Conservation (phyloP, 2,797 vertebrate species). For the Cheirogaleus major region DNA sequence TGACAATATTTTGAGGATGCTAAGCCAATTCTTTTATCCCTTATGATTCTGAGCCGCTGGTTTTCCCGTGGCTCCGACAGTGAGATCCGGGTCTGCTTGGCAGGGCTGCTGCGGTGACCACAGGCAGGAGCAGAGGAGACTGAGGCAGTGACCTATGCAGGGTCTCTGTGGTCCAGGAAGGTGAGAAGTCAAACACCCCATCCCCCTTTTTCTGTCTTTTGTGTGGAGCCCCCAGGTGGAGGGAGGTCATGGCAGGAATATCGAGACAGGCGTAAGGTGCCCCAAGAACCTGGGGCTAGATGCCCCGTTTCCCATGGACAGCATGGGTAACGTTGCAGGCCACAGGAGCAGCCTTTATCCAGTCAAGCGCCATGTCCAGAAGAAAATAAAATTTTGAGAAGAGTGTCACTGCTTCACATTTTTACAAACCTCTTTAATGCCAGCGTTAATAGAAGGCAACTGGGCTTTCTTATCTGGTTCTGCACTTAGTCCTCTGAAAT, state of each 20-base stretch:
- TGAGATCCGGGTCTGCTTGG: not conserved
- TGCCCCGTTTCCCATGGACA: not conserved
- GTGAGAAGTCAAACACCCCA: not conserved
- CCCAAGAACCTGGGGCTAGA: not conserved
- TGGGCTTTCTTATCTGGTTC: not conserved
- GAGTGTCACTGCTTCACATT: not conserved
- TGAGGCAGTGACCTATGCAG: not conserved
- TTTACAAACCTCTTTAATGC: not conserved
- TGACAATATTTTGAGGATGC: not conserved
- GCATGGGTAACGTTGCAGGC: not conserved
- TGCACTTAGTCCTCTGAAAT: not conserved
- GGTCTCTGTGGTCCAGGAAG: not conserved
- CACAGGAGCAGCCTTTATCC: not conserved
- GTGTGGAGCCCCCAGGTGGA: rapidly evolving
- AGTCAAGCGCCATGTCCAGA: not conserved
- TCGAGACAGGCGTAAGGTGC: not conserved
- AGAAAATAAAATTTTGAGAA: not conserved
- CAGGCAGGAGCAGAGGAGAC: not conserved
- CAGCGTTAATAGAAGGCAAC: not conserved
- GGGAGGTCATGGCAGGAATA: not conserved
- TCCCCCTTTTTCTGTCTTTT: too few relatives aligned
- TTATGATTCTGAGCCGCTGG: not conserved
- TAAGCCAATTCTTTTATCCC: not conserved
- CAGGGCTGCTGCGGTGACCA: not conserved
- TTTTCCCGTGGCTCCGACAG: not conserved